Percentiles rank a stretch among this genome's conserved stretches.
Conservation (phyloP, 2,113 vertebrate genomes). For the Oryzias curvinotus region DNA sequence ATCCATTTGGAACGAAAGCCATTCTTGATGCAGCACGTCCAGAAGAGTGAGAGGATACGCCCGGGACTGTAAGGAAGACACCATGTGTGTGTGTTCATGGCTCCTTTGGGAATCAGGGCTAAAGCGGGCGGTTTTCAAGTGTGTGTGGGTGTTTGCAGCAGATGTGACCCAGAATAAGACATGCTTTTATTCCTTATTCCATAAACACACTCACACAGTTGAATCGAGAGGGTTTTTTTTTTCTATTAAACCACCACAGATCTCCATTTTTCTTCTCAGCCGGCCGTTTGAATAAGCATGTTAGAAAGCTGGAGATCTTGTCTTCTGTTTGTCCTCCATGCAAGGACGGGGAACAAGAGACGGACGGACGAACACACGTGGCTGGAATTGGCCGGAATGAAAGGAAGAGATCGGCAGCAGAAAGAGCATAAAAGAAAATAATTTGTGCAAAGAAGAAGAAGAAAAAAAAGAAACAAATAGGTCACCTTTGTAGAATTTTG, state of each 20-base stretch:
- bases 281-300: neutral
- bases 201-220: neutral
- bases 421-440: constrained; percentile 3
- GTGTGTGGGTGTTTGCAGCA: constrained; percentile 30
- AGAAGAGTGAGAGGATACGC: constrained; percentile 23
- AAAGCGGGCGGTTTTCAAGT: constrained; percentile 30
- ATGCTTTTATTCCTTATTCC: constrained; percentile 22
- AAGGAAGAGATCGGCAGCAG: neutral
- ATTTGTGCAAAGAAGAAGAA: neutral
- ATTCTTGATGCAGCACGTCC: constrained; percentile 17
- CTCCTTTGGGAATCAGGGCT: constrained; percentile 27
- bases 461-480: neutral
- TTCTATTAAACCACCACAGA: neutral
- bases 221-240: neutral
- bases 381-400: constrained; percentile 12
- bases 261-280: neutral
- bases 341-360: constrained; percentile 31
- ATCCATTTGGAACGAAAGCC: constrained; percentile 21
- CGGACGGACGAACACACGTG: neutral
- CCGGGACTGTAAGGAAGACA: constrained; percentile 15
- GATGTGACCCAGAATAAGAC: constrained; percentile 50
- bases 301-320: constrained; percentile 15
- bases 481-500: constrained; percentile 6
- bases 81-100: constrained; percentile 2
- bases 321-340: constrained; percentile 17